These are phyloP conservation scores for Drosophila melanica DNA, from an alignment of 1,140 invertebrate genomes.

Conservation along the genomic window DNA sequence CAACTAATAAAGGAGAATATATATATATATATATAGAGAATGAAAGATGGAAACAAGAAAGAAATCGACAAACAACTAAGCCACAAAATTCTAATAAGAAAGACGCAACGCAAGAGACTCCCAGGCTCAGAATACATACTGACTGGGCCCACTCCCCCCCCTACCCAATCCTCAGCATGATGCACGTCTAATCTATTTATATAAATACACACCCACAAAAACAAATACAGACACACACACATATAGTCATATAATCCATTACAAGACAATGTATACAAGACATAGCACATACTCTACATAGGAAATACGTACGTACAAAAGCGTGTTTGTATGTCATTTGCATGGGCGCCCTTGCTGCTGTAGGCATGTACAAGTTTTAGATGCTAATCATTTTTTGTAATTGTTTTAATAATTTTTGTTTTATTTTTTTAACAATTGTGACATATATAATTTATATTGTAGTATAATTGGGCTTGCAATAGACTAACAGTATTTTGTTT, in stretches of 20 bases:
- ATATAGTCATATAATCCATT: slow-evolving; percentile 79
- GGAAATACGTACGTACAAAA: slow-evolving; percentile 51
- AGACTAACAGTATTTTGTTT: slow-evolving; percentile 82
- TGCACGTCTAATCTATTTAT: slow-evolving; percentile 81
- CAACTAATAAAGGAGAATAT: slow-evolving; percentile 29
- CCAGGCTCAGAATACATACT: slow-evolving; percentile 40
- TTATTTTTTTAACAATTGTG: slow-evolving; percentile 58
- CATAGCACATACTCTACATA: slow-evolving; percentile 78
- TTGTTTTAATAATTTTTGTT: slow-evolving; percentile 32
- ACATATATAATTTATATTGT: slow-evolving; percentile 54
- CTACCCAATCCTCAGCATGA: slow-evolving; percentile 53
- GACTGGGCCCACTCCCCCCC: slow-evolving; percentile 33
- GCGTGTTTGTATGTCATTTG: slow-evolving; percentile 38
- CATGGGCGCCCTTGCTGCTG: slow-evolving; percentile 53
- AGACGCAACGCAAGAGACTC: slow-evolving; percentile 81
- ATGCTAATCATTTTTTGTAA: slow-evolving; percentile 72
- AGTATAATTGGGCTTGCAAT: slow-evolving; percentile 78
- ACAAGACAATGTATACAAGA: slow-evolving; percentile 81
- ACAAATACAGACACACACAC: slow-evolving; percentile 52
- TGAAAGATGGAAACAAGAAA: slow-evolving; percentile 18
- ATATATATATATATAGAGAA: slow-evolving; percentile 27
- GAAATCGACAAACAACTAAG: slow-evolving; percentile 55
- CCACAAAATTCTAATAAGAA: slow-evolving; percentile 78
- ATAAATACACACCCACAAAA: slow-evolving; percentile 45
- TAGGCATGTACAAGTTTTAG: slow-evolving; percentile 75